Base-by-base conservation (phyloP, 2,113 vertebrate species). In the Pangasianodon gigas region DNA sequence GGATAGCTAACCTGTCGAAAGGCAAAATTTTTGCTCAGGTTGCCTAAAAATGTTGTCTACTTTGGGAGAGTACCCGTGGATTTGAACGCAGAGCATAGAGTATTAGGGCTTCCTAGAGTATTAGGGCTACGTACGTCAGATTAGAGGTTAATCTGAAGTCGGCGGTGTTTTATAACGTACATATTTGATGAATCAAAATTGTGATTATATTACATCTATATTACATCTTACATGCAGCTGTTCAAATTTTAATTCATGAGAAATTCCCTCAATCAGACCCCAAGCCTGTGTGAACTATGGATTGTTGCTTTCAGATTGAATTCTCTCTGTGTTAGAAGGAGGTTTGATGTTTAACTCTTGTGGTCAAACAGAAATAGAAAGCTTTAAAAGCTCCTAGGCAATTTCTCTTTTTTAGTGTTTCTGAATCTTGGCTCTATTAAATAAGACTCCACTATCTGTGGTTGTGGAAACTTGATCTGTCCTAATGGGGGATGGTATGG, bases 381-480 rank as follows among this genome's bases (percentile, higher is more conserved):
- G 54, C 85, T 90, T 90, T 88, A 90, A 93, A 87, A 77, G 8
- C 14, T 14, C 10, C 1, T 54, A 87, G 51, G 79, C 84, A 83
- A 89, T 75, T 85, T 81, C 90, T 56, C 18, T 80, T 85, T 93
- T 92, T 93, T 89, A 89, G 84, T 81, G 89, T 51, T 90, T 92
- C 8, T 32, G 77, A 82, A 79, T 74, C 93, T 93, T 94, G 91
- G 92, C 91, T 93, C 90, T 91, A 56, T 82, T 62, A 46, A 90
- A 92, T 91, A 87, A 86, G 91, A 92, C 89, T 91, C 87, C 79
- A 60, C 52, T 85, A 62, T 79, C 60, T 90, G 82, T 91, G 91
- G 89, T 85, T 87, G 89, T 87, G 83, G 86, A 90, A 93, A 94
- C 91, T 89, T 85, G 79, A 94, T 94, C 92, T 88, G 87, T 93